A percentile compares a stretch with the other conserved stretches of the same genome.
Evolutionary conservation across 1,140 invertebrate genomes (phyloP).

Genomic region (Lucilia sericata): DNA sequence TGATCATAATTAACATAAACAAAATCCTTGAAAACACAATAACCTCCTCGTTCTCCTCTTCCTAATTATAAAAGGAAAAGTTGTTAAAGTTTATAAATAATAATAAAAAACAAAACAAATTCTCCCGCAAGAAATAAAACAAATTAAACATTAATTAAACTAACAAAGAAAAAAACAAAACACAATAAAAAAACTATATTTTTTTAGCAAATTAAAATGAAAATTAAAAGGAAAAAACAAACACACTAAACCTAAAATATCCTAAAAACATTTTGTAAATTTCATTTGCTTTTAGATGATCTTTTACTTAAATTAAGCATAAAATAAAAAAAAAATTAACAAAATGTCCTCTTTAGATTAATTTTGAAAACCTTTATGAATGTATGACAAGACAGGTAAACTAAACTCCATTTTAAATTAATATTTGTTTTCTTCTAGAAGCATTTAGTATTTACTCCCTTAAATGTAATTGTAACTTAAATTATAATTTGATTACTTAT

Average conservation of each 20-base stretch:
- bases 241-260: not conserved
- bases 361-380: not conserved
- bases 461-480: too few relatives aligned
- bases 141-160: too few relatives aligned
- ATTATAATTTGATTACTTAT: not conserved
- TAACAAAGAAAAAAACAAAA: not conserved
- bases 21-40: not conserved
- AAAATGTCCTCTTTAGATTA: not conserved
- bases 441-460: not conserved
- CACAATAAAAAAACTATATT: slow-evolving; percentile 12
- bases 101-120: not conserved
- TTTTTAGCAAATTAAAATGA: slow-evolving; percentile 1
- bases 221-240: not conserved
- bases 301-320: not conserved
- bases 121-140: not conserved
- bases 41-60: not conserved
- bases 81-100: slow-evolving; percentile 15
- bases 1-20: not conserved
- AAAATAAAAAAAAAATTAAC: not conserved
- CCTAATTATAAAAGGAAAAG: not conserved
- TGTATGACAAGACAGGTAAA: not conserved
- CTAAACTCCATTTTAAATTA: too few relatives aligned
- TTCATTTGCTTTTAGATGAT: slow-evolving; percentile 10
- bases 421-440: not conserved
- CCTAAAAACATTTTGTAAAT: not conserved